These are phyloP conservation scores for Syngnathus typhle DNA, from an alignment of 2,113 vertebrate genomes.

Conservation along the genomic window DNA sequence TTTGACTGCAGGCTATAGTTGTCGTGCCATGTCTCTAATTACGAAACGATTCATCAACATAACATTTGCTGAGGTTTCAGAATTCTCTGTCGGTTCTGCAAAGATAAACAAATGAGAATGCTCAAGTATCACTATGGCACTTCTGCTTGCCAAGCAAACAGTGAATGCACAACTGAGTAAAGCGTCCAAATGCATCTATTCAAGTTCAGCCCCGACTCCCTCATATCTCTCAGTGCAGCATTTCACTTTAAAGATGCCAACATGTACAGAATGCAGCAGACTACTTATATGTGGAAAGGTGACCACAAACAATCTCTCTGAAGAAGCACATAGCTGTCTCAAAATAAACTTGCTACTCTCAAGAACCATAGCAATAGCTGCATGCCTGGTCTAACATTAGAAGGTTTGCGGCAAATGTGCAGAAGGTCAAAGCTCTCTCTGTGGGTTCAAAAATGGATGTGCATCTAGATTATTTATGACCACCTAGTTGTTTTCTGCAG, in stretches of 20 bases:
- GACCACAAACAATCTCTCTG: background rate
- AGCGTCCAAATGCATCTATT: background rate
- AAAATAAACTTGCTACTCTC: conserved; percentile 47
- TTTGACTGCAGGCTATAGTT: background rate
- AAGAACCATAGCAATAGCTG: conserved; percentile 15
- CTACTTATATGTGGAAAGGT: background rate
- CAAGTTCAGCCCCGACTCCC: background rate
- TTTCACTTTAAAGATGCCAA: background rate
- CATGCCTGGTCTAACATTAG: conserved; percentile 55
- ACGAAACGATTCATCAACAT: background rate
- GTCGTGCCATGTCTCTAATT: background rate
- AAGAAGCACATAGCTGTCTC: conserved; percentile 35
- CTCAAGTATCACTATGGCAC: background rate
- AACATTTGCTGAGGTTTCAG: background rate
- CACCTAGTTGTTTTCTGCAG: conserved; percentile 17
- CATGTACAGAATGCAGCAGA: background rate
- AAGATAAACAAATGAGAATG: background rate
- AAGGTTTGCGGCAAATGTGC: conserved; percentile 36
- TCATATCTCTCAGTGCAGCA: background rate
- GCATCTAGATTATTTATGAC: conserved; percentile 43
- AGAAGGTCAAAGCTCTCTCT: conserved; percentile 8
- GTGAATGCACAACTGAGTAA: background rate
- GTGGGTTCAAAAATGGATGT: conserved; percentile 30
- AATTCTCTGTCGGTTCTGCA: background rate
- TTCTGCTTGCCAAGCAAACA: background rate